Evolutionary conservation across 2,113 vertebrate species (phyloP).

Genomic region (Sander vitreus): DNA sequence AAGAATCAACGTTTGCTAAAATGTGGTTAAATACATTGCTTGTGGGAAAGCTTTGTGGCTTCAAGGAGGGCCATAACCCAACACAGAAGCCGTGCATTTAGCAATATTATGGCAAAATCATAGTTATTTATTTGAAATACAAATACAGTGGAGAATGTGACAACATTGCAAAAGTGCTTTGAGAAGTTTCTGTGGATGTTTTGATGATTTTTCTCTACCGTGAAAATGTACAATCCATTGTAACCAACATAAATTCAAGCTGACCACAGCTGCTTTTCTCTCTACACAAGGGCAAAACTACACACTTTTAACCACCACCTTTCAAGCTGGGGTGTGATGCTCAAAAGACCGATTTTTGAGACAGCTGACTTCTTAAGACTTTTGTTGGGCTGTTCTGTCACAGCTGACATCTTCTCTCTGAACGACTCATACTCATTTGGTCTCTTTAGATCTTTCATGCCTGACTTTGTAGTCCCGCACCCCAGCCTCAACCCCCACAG

Average conservation of each 20-base stretch:
- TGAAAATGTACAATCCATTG: conserved; percentile 21
- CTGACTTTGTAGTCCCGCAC: conserved; percentile 56
- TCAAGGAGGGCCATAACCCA: background rate
- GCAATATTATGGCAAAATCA: conserved; percentile 10
- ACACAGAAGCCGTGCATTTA: conserved; percentile 26
- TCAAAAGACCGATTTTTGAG: background rate
- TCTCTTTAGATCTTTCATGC: conserved; percentile 59
- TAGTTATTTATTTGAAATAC: conserved; percentile 37
- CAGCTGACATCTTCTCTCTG: conserved; percentile 43
- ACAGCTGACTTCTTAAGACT: background rate
- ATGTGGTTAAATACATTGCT: conserved; percentile 10
- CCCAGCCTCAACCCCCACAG: background rate
- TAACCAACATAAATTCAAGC: conserved; percentile 12
- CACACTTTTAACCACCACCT: conserved; percentile 33
- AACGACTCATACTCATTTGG: conserved; percentile 40
- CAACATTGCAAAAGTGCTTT: conserved; percentile 2
- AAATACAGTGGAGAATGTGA: background rate
- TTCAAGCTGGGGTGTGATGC: background rate
- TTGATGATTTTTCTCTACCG: conserved; percentile 26
- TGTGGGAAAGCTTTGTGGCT: conserved; percentile 16
- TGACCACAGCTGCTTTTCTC: conserved; percentile 12
- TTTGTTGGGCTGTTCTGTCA: background rate
- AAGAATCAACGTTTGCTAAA: conserved; percentile 26
- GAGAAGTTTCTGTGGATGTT: conserved; percentile 23
- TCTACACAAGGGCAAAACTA: background rate